Conservation (phyloP, 2,888 invertebrate genomes). For the Brenthis hecate region DNA sequence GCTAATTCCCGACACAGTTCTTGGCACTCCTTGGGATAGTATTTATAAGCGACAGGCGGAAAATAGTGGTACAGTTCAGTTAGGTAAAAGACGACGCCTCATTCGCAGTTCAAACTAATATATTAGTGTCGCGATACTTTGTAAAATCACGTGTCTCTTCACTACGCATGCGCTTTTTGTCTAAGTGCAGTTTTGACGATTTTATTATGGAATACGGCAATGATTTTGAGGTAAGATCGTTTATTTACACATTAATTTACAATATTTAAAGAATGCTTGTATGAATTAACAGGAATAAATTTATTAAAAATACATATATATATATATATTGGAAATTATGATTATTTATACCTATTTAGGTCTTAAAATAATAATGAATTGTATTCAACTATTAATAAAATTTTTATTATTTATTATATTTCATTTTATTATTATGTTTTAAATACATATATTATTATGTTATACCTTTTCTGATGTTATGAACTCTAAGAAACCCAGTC, state of each 20-base stretch:
- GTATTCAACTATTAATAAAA: too few species aligned
- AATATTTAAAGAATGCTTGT: too few species aligned
- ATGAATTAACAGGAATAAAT: too few species aligned
- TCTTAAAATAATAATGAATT: too few species aligned
- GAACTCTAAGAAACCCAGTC: too few species aligned
- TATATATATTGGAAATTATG: too few species aligned
- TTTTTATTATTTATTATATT: too few species aligned
- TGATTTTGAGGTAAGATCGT: slow-evolving; percentile 70
- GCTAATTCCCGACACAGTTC: slow-evolving; percentile 51
- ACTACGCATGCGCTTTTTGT: slow-evolving; percentile 58
- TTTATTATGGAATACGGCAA: slow-evolving; percentile 73
- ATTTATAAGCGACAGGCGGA: slow-evolving; percentile 70
- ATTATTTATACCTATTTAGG: too few species aligned
- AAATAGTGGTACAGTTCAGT: slow-evolving; percentile 63
- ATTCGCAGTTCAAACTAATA: slow-evolving; percentile 41
- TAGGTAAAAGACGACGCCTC: slow-evolving; percentile 51
- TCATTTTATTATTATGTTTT: too few species aligned
- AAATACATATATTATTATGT: too few species aligned
- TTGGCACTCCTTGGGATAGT: slow-evolving; percentile 65
- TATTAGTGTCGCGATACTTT: slow-evolving; percentile 30
- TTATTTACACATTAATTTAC: not conserved
- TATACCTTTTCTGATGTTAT: too few species aligned
- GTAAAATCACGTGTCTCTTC: slow-evolving; percentile 47
- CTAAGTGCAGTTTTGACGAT: slow-evolving; percentile 62
- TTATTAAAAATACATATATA: too few species aligned